Evolutionary conservation across 53 echinoderm and acorn worm genomes (phyloP), one percentile per base, ranked within the genome.

Genomic region (Holothuria leucospilota): DNA sequence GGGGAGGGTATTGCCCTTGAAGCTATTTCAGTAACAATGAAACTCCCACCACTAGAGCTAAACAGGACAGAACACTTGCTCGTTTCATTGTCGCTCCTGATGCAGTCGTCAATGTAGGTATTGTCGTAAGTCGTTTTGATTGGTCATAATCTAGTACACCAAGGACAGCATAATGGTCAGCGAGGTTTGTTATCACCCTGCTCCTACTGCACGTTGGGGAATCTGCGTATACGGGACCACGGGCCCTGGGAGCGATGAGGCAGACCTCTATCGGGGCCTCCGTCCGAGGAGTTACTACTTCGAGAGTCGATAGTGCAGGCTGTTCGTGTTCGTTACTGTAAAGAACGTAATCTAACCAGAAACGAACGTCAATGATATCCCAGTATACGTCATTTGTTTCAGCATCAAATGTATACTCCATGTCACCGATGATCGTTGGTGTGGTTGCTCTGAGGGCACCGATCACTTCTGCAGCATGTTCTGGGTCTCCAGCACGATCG

Each of bases 161-260:
- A 51, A 94, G 63, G 20, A 96, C 96, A 6, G 96, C 85, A 58
- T 87, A 96, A 64, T 96, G 96, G 67, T 96, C 96, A 27, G 96
- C 86, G 0, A 96, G 64, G 69, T 96, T 92, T 5, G 87, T 85
- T 34, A 96, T 85, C 18, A 67, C 77, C 67, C 77, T 89, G 30
- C 68, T 59, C 51, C 71, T 66, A 2, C 52, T 21, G 75, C 96
- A 96, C 14, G 27, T 26, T 2, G 77, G 56, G 27, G 89, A 88
- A 25, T 94, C 87, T 0, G 93, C 94, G 68, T 93, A 96, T 18
- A 63, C 73, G 29, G 81, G 87, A 21, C 28, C 29, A 27, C 83
- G 74, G 28, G 77, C 71, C 28, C 59, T 25, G 8, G 80, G 68
- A 16, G 87, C 87, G 8, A 58, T 65, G 42, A 79, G 83, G 79